phyloP scores from a whole-genome alignment of 2,113 vertebrate genomes.

The Corythaeola cristata region DNA sequence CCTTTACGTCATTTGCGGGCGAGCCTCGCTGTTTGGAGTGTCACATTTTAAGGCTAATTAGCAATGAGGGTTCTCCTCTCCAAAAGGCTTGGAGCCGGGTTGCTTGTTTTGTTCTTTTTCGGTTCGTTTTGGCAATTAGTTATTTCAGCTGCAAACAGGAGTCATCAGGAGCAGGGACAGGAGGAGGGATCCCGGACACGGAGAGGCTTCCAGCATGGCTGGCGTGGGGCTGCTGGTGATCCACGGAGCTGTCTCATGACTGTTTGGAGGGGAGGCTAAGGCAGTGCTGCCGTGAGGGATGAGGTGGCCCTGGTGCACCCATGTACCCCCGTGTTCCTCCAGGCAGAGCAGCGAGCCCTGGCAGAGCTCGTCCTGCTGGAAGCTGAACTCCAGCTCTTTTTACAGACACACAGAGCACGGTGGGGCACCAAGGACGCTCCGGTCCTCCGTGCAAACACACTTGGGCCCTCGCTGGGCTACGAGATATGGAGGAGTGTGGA shows the following conservation, averaged over 20 bases:
- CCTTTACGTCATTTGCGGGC: slow-evolving; percentile 51
- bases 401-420: background rate
- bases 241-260: background rate
- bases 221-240: background rate
- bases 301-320: background rate
- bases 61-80: slow-evolving; percentile 41
- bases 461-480: fast-evolving
- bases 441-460: background rate
- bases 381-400: background rate
- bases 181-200: background rate
- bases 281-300: background rate
- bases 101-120: slow-evolving; percentile 57
- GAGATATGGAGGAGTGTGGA: background rate
- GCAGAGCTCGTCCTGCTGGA: background rate
- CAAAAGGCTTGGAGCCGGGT: slow-evolving; percentile 1
- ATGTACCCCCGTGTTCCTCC: fast-evolving
- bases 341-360: background rate
- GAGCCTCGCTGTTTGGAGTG: slow-evolving; percentile 47
- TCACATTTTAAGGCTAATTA: slow-evolving; percentile 51
- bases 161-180: background rate
- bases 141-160: slow-evolving; percentile 26
- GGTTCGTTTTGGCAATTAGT: background rate
- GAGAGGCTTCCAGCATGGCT: background rate
- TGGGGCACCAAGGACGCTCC: background rate
- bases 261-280: background rate